Evolutionary conservation across 2,888 invertebrate species (phyloP).

Genomic region (Netelia virgata): DNA sequence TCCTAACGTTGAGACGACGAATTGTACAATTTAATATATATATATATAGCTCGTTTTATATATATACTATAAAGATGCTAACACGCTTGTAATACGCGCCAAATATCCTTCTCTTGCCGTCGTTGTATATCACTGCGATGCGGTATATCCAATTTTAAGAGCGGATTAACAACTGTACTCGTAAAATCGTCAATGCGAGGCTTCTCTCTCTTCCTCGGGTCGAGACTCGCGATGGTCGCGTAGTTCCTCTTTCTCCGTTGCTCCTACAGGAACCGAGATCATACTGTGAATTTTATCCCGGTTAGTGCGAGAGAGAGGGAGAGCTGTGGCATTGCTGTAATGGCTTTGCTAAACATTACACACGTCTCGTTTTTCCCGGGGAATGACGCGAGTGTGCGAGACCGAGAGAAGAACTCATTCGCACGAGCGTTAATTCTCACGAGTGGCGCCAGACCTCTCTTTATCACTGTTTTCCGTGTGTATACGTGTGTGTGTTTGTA

Average conservation of each 20-base stretch:
- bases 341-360: constrained; percentile 61
- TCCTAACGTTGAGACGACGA: constrained; percentile 8
- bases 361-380: constrained; percentile 22
- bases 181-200: constrained; percentile 51
- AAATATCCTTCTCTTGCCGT: constrained; percentile 31
- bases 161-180: constrained; percentile 53
- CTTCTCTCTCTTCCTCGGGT: background rate
- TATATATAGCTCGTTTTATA: background rate
- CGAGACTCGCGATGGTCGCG: background rate
- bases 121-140: constrained; percentile 29
- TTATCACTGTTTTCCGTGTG: background rate
- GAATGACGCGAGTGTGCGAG: constrained; percentile 37
- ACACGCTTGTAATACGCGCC: constrained; percentile 27
- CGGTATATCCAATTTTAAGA: constrained; percentile 51
- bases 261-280: constrained; percentile 6
- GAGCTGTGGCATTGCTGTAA: constrained; percentile 36
- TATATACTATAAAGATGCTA: background rate
- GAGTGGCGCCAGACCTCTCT: constrained; percentile 68
- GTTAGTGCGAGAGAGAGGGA: constrained; percentile 39
- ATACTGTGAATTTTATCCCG: constrained; percentile 27
- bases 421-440: constrained; percentile 66
- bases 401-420: constrained; percentile 28
- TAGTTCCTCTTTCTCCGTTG: background rate
- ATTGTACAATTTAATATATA: background rate
- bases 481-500: background rate